Evolutionary conservation across 2,113 vertebrate genomes (phyloP).

Genomic region (Calidris pygmaea): DNA sequence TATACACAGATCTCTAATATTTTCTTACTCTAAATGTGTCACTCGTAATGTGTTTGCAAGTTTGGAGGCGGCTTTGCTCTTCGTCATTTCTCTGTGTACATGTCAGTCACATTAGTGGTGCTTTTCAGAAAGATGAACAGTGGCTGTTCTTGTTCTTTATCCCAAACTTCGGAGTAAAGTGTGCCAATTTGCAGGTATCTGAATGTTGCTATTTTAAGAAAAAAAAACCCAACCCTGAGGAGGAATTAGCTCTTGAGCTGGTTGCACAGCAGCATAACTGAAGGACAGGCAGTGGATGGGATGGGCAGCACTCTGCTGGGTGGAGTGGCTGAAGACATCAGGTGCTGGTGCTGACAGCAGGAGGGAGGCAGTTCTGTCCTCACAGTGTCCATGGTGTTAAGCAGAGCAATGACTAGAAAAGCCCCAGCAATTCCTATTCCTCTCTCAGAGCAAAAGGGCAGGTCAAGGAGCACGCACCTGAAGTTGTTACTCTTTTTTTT

Average conservation of each 20-base stretch:
- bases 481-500: neutral
- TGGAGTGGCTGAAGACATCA: neutral
- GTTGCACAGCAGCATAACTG: neutral
- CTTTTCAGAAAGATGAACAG: neutral
- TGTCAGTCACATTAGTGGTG: neutral
- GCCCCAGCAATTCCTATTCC: neutral
- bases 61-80: neutral
- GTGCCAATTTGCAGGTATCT: neutral
- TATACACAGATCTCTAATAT: neutral
- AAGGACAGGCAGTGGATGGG: neutral
- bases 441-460: neutral
- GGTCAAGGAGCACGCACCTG: neutral
- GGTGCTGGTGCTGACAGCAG: neutral
- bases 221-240: neutral
- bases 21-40: neutral
- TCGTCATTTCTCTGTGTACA: fast-evolving
- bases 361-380: neutral
- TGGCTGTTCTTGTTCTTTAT: neutral
- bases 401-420: neutral
- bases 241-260: neutral
- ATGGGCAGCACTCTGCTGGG: neutral
- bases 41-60: neutral
- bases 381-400: fast-evolving
- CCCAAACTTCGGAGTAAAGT: neutral
- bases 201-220: neutral